These are phyloP conservation scores for Gymnosoma rotundatum DNA, from an alignment of 2,888 invertebrate species.

Conservation along the genomic window DNA sequence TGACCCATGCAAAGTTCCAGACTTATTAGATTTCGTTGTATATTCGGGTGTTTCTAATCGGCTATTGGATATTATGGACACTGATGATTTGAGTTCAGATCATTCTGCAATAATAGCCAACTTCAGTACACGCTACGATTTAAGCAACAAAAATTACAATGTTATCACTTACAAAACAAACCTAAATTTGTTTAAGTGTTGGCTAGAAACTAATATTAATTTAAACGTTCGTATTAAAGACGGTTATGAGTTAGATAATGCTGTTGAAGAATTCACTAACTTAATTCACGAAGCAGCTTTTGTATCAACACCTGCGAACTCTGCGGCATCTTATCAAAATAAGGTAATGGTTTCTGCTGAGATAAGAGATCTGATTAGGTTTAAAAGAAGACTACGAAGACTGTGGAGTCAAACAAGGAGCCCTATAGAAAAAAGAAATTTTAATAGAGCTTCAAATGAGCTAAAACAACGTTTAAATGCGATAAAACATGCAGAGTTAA, in stretches of 20 bases:
- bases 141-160: too few relatives aligned
- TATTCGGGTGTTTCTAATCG: neutral
- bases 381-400: conserved; percentile 48
- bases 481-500: too few relatives aligned
- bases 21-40: neutral
- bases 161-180: too few relatives aligned
- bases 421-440: too few relatives aligned
- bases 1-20: neutral
- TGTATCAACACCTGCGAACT: neutral
- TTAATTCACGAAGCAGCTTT: conserved; percentile 26
- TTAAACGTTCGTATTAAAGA: too few relatives aligned
- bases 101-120: neutral
- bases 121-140: neutral
- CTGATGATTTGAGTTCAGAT: neutral
- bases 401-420: conserved; percentile 37
- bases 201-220: too few relatives aligned
- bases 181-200: too few relatives aligned
- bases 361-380: conserved; percentile 28
- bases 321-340: neutral
- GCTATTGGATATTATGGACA: conserved; percentile 1
- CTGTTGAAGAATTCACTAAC: conserved; percentile 1
- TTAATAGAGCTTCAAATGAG: too few relatives aligned
- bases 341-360: conserved; percentile 10
- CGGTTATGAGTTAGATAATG: neutral
- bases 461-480: too few relatives aligned